These are phyloP conservation scores for Tenrec ecaudatus DNA, from an alignment of 2,113 vertebrate genomes.

Conservation along the genomic window DNA sequence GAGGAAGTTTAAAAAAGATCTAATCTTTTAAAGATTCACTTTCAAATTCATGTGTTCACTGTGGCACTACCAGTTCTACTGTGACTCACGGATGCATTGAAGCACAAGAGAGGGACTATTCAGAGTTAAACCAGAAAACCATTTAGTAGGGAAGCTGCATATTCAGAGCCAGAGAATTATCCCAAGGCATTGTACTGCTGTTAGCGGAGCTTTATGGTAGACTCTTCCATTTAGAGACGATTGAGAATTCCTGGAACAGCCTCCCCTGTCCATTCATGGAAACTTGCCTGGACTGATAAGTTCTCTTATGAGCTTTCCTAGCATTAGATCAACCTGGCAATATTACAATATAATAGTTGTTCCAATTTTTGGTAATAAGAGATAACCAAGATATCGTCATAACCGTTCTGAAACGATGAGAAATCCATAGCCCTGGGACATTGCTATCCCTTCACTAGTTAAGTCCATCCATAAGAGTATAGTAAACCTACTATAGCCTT, in stretches of 20 bases:
- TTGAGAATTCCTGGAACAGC: background rate
- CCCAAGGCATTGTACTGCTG: background rate
- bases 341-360: background rate
- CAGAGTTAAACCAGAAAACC: background rate
- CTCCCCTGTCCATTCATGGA: background rate
- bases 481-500: fast-evolving
- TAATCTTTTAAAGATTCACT: background rate
- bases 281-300: no score
- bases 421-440: background rate
- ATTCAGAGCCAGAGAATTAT: background rate
- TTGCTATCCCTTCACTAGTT: background rate
- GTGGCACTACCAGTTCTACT: background rate
- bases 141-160: background rate
- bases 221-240: no score
- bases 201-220: background rate
- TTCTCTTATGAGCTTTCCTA: background rate
- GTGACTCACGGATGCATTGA: background rate
- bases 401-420: background rate
- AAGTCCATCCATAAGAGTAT: no score
- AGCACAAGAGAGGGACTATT: no score
- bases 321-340: background rate
- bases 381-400: background rate
- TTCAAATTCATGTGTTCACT: background rate
- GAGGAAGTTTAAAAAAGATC: background rate
- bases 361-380: background rate